These are phyloP conservation scores for Platypus cylindrus DNA, from an alignment of 2,888 invertebrate species.

Conservation along the genomic window DNA sequence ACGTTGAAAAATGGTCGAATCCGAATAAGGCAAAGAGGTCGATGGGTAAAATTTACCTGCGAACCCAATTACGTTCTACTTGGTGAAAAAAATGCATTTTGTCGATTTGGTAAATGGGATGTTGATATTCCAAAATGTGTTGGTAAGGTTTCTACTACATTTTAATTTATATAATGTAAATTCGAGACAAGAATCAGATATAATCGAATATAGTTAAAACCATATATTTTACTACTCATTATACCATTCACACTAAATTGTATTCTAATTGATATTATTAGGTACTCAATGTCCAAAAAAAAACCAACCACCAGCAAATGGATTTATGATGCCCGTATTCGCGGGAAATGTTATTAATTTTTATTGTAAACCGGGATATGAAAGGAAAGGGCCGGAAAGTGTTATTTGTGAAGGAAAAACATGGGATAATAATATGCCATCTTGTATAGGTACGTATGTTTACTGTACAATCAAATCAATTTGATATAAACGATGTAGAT, in stretches of 20 bases:
- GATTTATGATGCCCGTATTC: slow-evolving; percentile 39
- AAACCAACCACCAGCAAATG: slow-evolving; percentile 38
- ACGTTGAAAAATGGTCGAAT: slow-evolving; percentile 25
- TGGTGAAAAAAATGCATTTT: slow-evolving; percentile 59
- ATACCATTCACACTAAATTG: neutral
- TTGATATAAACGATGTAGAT: neutral
- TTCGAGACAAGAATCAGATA: neutral
- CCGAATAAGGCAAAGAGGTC: slow-evolving; percentile 35
- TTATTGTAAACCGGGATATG: slow-evolving; percentile 53
- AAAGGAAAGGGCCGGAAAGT: slow-evolving; percentile 43
- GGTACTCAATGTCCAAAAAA: slow-evolving; percentile 39
- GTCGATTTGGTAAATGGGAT: slow-evolving; percentile 58
- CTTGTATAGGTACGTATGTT: slow-evolving; percentile 46
- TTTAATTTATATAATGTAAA: slow-evolving; percentile 1
- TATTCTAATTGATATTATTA: slow-evolving; percentile 9
- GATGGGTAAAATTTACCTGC: slow-evolving; percentile 49
- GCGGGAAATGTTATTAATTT: slow-evolving; percentile 46
- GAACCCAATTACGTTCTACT: slow-evolving; percentile 45
- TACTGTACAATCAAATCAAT: neutral
- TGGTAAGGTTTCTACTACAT: slow-evolving; percentile 44
- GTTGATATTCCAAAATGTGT: slow-evolving; percentile 55
- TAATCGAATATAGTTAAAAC: neutral
- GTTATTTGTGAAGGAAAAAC: slow-evolving; percentile 58
- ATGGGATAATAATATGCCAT: slow-evolving; percentile 59
- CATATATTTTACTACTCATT: neutral